These are phyloP conservation scores for Callimorpha dominula DNA, from an alignment of 2,888 invertebrate genomes.

Conservation along the genomic window DNA sequence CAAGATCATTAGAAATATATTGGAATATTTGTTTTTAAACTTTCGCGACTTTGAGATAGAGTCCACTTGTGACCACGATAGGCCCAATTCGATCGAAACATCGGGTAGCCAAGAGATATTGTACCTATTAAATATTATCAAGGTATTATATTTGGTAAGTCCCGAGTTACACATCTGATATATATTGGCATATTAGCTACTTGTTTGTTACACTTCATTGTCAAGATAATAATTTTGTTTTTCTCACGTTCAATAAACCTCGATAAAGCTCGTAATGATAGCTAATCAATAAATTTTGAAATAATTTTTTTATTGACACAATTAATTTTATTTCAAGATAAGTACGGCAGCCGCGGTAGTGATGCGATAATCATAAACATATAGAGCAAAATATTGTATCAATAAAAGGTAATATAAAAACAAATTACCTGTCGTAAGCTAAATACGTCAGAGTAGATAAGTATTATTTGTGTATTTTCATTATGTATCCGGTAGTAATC, in stretches of 20 bases:
- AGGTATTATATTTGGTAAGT: too few species aligned
- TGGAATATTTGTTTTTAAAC: too few species aligned
- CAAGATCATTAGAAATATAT: too few species aligned
- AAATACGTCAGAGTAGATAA: not conserved
- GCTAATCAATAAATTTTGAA: not conserved
- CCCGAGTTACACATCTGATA: too few species aligned
- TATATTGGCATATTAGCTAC: not conserved
- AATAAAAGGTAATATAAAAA: slow-evolving; percentile 3
- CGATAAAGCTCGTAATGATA: not conserved
- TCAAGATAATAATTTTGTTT: too few species aligned
- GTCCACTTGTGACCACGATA: too few species aligned
- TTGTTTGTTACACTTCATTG: not conserved
- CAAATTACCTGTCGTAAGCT: not conserved
- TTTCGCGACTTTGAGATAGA: too few species aligned
- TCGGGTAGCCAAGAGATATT: too few species aligned
- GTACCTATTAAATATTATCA: too few species aligned
- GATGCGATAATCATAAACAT: not conserved
- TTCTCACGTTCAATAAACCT: too few species aligned
- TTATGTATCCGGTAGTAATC: not conserved
- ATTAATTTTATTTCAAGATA: not conserved
- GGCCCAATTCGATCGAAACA: too few species aligned
- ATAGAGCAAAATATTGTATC: not conserved
- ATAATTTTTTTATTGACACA: not conserved
- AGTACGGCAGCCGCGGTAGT: not conserved
- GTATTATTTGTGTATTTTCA: not conserved